These are phyloP conservation scores for Darevskia nairensis DNA, from an alignment of 2,797 vertebrate genomes.

Conservation along the genomic window DNA sequence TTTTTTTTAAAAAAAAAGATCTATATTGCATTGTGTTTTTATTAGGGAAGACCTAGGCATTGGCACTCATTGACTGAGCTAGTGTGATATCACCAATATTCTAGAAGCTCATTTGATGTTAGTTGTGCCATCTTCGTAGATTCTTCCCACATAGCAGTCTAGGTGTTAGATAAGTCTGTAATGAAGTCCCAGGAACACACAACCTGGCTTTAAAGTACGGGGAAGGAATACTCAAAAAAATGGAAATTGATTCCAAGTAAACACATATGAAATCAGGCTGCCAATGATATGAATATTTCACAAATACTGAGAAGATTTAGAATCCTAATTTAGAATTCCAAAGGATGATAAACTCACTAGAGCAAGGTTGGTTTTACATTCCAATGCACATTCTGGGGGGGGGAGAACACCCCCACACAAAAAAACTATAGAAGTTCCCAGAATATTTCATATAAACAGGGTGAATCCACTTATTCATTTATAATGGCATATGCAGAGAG, in stretches of 20 bases:
- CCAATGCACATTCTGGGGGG: not conserved
- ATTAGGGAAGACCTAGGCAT: not conserved
- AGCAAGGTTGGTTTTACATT: not conserved
- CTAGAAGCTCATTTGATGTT: not conserved
- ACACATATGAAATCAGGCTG: not conserved
- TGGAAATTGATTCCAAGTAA: not conserved
- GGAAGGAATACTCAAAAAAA: not conserved
- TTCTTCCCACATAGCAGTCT: not conserved
- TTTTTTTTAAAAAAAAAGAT: too few relatives aligned
- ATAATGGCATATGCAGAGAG: not conserved
- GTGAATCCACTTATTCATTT: not conserved
- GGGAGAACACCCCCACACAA: too few relatives aligned
- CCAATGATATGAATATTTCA: not conserved
- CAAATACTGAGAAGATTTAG: not conserved
- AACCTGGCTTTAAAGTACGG: too few relatives aligned
- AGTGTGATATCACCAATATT: not conserved
- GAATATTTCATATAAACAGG: not conserved
- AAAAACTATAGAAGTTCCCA: not conserved
- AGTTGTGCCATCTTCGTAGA: not conserved
- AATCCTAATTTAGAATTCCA: not conserved
- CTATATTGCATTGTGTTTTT: not conserved
- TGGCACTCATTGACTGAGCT: not conserved
- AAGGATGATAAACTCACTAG: not conserved
- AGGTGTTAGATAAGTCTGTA: not conserved
- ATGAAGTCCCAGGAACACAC: not conserved